These are phyloP conservation scores for Andrena praecox DNA, from an alignment of 2,888 invertebrate genomes.

Conservation along the genomic window DNA sequence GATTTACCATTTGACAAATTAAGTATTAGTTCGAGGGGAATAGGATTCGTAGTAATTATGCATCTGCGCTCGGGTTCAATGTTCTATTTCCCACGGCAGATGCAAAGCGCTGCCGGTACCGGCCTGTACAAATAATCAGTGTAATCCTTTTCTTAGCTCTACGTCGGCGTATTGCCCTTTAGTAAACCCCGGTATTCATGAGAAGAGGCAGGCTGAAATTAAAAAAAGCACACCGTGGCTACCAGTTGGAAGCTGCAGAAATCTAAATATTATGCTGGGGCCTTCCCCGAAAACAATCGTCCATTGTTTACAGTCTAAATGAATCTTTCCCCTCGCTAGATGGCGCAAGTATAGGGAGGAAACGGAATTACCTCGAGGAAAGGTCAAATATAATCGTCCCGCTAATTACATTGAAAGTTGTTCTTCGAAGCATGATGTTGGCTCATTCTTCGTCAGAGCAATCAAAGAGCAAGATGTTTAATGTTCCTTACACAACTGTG, in stretches of 20 bases:
- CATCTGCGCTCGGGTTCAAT: constrained; percentile 52
- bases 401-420: not conserved
- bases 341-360: not conserved
- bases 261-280: constrained; percentile 71
- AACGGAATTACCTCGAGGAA: constrained; percentile 2
- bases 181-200: constrained; percentile 65
- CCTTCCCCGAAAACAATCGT: constrained; percentile 65
- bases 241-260: constrained; percentile 62
- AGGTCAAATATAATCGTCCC: not conserved
- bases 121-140: constrained; percentile 72
- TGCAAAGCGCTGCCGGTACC: constrained; percentile 68
- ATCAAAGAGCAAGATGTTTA: not conserved
- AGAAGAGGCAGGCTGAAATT: constrained; percentile 68
- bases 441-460: not conserved
- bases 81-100: constrained; percentile 67
- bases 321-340: constrained; percentile 27
- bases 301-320: constrained; percentile 61
- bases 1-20: not conserved
- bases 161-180: constrained; percentile 50
- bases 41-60: constrained; percentile 20
- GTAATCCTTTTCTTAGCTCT: constrained; percentile 64
- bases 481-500: not conserved
- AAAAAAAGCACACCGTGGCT: constrained; percentile 61
- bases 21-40: constrained; percentile 26
- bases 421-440: not conserved